Evolutionary conservation across 2,797 vertebrate genomes (phyloP).

Genomic region (Peromyscus attwateri): DNA sequence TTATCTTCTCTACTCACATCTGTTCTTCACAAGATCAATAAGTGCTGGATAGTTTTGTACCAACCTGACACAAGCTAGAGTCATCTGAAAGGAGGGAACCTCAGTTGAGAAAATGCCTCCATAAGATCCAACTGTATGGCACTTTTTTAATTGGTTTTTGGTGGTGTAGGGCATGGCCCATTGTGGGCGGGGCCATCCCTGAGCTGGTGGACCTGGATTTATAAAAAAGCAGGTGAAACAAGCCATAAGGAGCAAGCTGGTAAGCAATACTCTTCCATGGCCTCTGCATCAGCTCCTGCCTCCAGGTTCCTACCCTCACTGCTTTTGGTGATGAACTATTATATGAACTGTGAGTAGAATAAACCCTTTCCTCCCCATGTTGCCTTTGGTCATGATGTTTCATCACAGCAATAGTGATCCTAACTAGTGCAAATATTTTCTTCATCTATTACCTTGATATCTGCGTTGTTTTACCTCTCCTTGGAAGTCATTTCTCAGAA

Average conservation of each 20-base stretch:
- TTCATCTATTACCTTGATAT: not conserved
- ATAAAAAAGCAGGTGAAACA: too few relatives aligned
- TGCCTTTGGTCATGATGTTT: not conserved
- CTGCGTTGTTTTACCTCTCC: not conserved
- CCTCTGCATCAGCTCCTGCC: not conserved
- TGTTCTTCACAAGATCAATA: not conserved
- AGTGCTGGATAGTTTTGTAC: not conserved
- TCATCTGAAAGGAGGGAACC: not conserved
- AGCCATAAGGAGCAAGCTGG: not conserved
- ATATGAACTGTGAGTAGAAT: not conserved
- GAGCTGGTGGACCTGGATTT: not conserved
- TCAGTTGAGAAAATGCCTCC: not conserved
- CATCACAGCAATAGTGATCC: not conserved
- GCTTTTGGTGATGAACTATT: not conserved
- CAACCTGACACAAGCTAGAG: not conserved
- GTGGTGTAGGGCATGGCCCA: not conserved
- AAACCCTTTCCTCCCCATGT: not conserved
- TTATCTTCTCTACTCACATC: not conserved
- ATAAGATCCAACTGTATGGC: not conserved
- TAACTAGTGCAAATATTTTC: not conserved
- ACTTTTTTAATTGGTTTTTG: not conserved
- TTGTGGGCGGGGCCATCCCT: not conserved
- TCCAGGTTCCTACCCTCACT: not conserved
- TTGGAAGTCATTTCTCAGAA: conserved; percentile 8
- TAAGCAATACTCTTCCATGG: not conserved